phyloP scores from a whole-genome alignment of 1,140 invertebrate species.

The Charaxes varanes region DNA sequence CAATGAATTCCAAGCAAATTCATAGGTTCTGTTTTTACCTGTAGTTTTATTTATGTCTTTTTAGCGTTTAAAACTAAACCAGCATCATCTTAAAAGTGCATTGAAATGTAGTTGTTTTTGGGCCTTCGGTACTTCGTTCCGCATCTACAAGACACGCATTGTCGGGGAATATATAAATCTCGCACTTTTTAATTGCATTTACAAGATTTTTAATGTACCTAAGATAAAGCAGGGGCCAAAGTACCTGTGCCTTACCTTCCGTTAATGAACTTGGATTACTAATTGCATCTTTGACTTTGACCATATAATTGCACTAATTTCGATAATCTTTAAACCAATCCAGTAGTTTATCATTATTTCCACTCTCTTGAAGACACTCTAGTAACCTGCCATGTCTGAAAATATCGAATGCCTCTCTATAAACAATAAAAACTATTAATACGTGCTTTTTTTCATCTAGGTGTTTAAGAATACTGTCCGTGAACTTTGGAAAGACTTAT shows the following conservation, averaged over 20 bases:
- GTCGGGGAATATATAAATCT: conserved; percentile 23
- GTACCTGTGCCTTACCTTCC: conserved; percentile 20
- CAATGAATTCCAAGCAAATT: too few relatives aligned
- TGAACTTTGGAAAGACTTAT: conserved; percentile 9
- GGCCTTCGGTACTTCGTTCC: conserved; percentile 4
- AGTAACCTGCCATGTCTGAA: not conserved
- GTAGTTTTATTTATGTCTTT: too few relatives aligned
- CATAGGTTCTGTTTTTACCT: too few relatives aligned
- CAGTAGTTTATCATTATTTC: not conserved
- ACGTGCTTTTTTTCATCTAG: conserved; percentile 14
- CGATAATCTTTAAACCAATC: conserved; percentile 4
- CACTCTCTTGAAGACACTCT: not conserved
- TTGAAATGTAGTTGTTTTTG: conserved; percentile 15
- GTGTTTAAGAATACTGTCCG: conserved; percentile 13
- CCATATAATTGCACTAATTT: not conserved
- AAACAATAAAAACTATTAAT: conserved; percentile 6
- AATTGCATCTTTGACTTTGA: not conserved
- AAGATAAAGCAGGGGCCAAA: conserved; percentile 19
- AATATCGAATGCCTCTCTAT: not conserved
- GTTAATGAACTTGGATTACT: not conserved
- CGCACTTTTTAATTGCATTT: too few relatives aligned
- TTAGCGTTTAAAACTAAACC: too few relatives aligned
- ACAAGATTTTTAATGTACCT: too few relatives aligned
- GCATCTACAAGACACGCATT: conserved; percentile 21
- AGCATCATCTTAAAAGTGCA: conserved; percentile 14